Conservation (phyloP, 2,113 vertebrate genomes). For the Podarcis muralis region DNA sequence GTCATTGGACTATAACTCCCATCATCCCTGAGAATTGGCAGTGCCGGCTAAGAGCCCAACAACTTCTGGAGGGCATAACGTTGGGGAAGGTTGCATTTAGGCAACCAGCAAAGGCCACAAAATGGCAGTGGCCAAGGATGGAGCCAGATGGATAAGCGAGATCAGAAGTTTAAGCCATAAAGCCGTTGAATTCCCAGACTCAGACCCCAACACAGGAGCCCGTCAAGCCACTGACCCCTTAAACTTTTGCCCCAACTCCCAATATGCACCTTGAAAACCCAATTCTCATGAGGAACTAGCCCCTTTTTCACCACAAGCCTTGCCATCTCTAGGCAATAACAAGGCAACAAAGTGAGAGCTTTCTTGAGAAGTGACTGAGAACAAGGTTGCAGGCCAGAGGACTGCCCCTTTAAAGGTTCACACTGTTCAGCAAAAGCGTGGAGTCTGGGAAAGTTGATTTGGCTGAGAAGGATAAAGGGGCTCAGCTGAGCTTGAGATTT, state of each 20-base stretch:
- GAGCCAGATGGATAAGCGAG: too few species aligned
- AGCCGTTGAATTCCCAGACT: background rate
- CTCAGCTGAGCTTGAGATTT: background rate
- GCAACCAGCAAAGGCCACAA: background rate
- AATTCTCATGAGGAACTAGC: background rate
- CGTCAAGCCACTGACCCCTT: background rate
- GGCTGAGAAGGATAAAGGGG: background rate
- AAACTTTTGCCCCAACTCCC: background rate
- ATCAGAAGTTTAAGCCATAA: background rate
- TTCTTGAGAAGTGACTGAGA: too few species aligned
- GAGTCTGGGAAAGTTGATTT: background rate
- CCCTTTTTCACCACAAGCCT: background rate
- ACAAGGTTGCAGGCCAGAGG: too few species aligned
- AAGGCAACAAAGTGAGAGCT: too few species aligned
- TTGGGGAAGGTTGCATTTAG: too few species aligned
- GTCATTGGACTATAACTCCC: too few species aligned
- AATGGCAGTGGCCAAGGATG: background rate
- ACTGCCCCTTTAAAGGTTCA: background rate
- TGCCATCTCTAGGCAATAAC: too few species aligned
- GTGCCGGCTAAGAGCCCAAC: too few species aligned
- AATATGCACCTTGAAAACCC: background rate
- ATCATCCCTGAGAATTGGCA: too few species aligned
- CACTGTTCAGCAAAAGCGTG: background rate
- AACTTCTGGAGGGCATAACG: too few species aligned
- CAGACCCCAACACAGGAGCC: background rate